A percentile compares a stretch with the other conserved stretches of the same genome.
phyloP scores from a whole-genome alignment of 2,797 vertebrate genomes.

The Pempheris klunzingeri region DNA sequence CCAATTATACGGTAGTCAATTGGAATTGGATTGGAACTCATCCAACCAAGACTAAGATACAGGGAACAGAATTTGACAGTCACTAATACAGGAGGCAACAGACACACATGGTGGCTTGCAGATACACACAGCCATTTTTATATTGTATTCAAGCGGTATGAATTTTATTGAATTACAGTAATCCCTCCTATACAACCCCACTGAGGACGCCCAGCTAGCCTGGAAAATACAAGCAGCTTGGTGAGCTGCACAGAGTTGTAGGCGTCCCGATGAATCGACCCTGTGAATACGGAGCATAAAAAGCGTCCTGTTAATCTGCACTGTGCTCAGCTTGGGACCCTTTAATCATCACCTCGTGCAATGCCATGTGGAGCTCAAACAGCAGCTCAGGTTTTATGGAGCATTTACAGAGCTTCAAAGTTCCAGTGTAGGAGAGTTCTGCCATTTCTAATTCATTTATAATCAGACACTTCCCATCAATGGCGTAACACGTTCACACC shows the following conservation, averaged over 20 bases:
- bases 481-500: neutral
- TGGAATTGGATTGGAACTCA: constrained; percentile 42
- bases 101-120: constrained; percentile 13
- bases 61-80: constrained; percentile 33
- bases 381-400: constrained; percentile 42
- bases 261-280: constrained; percentile 34
- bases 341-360: constrained; percentile 33
- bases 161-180: constrained; percentile 18
- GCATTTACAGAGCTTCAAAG: constrained; percentile 22
- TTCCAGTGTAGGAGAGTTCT: constrained; percentile 17
- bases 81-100: constrained; percentile 20
- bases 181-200: constrained; percentile 1
- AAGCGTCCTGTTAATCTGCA: constrained; percentile 31
- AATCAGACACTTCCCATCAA: constrained; percentile 14
- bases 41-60: constrained; percentile 44
- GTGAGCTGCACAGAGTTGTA: constrained; percentile 6
- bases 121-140: constrained; percentile 4
- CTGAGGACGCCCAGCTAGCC: neutral
- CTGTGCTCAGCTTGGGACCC: constrained; percentile 33
- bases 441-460: constrained; percentile 26
- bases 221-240: neutral
- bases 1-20: constrained; percentile 32
- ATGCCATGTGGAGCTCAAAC: constrained; percentile 24
- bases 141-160: neutral
- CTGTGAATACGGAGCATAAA: constrained; percentile 26